Percentiles rank a stretch among this genome's conserved stretches.
phyloP scores from a whole-genome alignment of 2,113 vertebrate genomes.

The Melanostigma gelatinosum region DNA sequence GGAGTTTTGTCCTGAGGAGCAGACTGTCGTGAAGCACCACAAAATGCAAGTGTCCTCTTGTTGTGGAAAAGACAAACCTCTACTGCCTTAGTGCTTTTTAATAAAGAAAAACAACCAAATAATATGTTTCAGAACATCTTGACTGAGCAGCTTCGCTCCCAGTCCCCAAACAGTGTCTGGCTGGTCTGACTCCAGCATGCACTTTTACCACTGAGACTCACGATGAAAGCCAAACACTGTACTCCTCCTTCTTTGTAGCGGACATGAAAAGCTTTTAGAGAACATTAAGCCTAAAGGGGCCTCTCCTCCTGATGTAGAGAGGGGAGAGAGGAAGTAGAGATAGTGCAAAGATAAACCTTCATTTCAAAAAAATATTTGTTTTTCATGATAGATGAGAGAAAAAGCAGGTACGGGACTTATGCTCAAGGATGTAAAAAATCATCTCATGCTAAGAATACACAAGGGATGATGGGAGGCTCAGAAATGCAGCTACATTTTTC shows the following conservation, averaged over 20 bases:
- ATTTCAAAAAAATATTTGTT: slow-evolving; percentile 7
- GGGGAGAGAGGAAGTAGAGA: slow-evolving; percentile 39
- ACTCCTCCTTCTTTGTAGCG: slow-evolving; percentile 48
- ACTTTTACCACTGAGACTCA: slow-evolving; percentile 16
- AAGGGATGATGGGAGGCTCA: neutral
- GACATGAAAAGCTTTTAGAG: slow-evolving; percentile 76
- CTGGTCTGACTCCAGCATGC: slow-evolving; percentile 17
- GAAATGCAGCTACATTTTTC: neutral
- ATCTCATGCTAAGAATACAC: neutral
- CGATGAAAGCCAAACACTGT: slow-evolving; percentile 35
- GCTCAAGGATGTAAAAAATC: neutral
- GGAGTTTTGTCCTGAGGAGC: neutral
- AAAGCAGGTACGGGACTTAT: slow-evolving; percentile 33
- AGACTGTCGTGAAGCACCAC: neutral
- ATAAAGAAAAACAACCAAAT: slow-evolving; percentile 11
- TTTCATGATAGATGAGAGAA: slow-evolving; percentile 21
- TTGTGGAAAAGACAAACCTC: slow-evolving; percentile 9
- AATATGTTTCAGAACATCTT: slow-evolving; percentile 3
- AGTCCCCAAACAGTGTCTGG: slow-evolving; percentile 11
- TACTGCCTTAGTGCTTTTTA: neutral
- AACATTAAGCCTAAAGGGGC: slow-evolving; percentile 41
- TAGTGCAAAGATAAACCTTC: slow-evolving; percentile 1
- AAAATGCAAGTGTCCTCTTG: slow-evolving; percentile 9
- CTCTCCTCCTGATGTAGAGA: slow-evolving; percentile 16
- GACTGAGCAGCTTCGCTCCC: slow-evolving; percentile 25